Conservation (phyloP, 1,140 invertebrate species). For the Bombus sylvicola region DNA sequence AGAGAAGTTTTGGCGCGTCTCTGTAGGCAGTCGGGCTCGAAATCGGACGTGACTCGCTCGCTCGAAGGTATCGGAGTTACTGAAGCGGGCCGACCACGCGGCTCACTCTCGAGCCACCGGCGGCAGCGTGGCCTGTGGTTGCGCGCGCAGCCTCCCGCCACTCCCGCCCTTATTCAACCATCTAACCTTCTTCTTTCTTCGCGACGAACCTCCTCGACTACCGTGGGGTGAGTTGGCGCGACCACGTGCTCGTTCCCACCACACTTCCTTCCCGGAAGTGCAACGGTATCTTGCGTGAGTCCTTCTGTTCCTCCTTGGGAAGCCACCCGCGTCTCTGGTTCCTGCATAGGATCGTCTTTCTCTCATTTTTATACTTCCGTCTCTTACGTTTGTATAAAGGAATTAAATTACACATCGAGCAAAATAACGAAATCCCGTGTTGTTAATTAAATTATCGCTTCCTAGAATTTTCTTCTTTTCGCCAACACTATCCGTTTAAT, state of each 20-base stretch:
- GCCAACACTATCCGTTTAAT: too few relatives aligned
- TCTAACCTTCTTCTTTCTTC: conserved; percentile 45
- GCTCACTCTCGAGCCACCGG: conserved; percentile 62
- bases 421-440: neutral
- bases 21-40: neutral
- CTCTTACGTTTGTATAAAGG: neutral
- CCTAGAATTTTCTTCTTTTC: too few relatives aligned
- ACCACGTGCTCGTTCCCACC: conserved; percentile 59
- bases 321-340: neutral
- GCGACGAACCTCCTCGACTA: conserved; percentile 15
- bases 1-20: conserved; percentile 1
- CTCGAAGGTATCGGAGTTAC: conserved; percentile 69
- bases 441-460: too few relatives aligned
- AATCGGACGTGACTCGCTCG: conserved; percentile 31
- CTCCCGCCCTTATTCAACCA: conserved; percentile 60
- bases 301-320: conserved; percentile 11
- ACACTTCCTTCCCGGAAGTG: conserved; percentile 59
- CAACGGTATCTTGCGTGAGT: conserved; percentile 64
- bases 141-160: conserved; percentile 72
- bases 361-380: neutral
- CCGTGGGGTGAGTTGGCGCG: conserved; percentile 57
- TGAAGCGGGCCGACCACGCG: conserved; percentile 69
- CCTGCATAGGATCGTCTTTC: neutral
- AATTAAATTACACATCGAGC: too few relatives aligned
- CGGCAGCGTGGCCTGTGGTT: conserved; percentile 70